Base-by-base conservation (phyloP, 2,888 invertebrate genomes). In the Xanthia togata region DNA sequence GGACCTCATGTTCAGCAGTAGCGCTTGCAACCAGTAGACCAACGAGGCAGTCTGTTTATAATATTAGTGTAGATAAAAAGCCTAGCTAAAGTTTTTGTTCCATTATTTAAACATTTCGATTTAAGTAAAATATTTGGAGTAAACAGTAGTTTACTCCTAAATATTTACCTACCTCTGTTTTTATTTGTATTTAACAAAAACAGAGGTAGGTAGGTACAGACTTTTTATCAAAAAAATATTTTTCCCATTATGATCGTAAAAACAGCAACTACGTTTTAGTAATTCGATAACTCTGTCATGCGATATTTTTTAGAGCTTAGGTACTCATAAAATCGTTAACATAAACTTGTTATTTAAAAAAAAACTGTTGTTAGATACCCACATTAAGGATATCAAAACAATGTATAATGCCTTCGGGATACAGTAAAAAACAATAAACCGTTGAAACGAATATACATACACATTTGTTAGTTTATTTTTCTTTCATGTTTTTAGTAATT, bases 261-360 rank as follows among this genome's bases (percentile, higher is more conserved):
- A 67, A 14, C 17, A 17, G n/a, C n/a, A 65, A 69, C 59, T 44
- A 63, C 41, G 26, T 69, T 77, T 72, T 50, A 69, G n/a, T 50
- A 57, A 65, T 65, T 72, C 38, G 20, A 55, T 60, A 69, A 23
- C 20, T 38, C 38, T 47, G 26, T 62, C 17, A 79, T 79, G 62
- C 12, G 31, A 64, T 67, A 62, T 80, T 67, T 65, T 38, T 4
- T 17, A n/a, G n/a, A 63, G n/a, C 38, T n/a, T 47, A 14, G 26
- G 5, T 60, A 14, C 41, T 60, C 14, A 35, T 62, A 63, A n/a
- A 20, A 17, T 50, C 31, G 14, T 31, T 55, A 47, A 31, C 11
- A 14, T 31, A 62, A 26, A 23, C n/a, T 26, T 20, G 26, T n/a
- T 70, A 38, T 69, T 26, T 26, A 31, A 63, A 47, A 20, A 63